Base-by-base conservation (phyloP, 2,113 vertebrate species). In the Caloenas nicobarica region DNA sequence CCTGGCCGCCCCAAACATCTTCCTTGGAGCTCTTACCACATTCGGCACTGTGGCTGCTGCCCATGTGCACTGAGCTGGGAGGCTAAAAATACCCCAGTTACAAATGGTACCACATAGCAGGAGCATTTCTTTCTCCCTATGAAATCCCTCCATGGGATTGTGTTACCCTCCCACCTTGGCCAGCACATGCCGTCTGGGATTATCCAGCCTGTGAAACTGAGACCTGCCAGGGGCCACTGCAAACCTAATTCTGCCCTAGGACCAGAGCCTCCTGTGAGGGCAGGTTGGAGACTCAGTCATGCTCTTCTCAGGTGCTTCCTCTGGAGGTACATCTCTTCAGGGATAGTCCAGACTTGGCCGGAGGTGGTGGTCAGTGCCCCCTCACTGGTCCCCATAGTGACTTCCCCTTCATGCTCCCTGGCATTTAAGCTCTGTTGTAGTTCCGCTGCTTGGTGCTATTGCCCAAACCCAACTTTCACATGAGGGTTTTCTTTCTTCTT, bases 71-170 rank as follows among this genome's bases (percentile, higher is more conserved):
- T 6, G 38, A 82, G 56, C 33, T 33, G 40, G n/a, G 8, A 70
- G 57, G 40, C 36, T 93, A 93, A 96, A 94, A 96, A 95, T 92
- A 93, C n/a, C 16, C 13, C 24, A 2, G 21, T 48, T 79, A 70
- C 9, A 8, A 89, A 82, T 79, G 57, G 26, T 94, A 10, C 11
- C 0, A 1, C 61, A 80, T 50, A 85, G 53, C 81, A 66, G 40
- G 25, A 91, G 9, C 21, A 72, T 93, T 94, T 87, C n/a, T 87
- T 91, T 72, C 81, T 82, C 65, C 6, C 5, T 73, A 18, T 9
- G 7, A 89, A 96, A 72, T 85, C 93, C 28, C 31, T 34, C 50
- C 0, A 0, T 50, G n/a, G 33, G 86, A 13, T 87, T 82, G 31
- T 64, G 62, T 95, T 97, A 69, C 93, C 3, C 3, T 57, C 53